Conservation (phyloP, 2,888 invertebrate species). For the Archips crataeganus region DNA sequence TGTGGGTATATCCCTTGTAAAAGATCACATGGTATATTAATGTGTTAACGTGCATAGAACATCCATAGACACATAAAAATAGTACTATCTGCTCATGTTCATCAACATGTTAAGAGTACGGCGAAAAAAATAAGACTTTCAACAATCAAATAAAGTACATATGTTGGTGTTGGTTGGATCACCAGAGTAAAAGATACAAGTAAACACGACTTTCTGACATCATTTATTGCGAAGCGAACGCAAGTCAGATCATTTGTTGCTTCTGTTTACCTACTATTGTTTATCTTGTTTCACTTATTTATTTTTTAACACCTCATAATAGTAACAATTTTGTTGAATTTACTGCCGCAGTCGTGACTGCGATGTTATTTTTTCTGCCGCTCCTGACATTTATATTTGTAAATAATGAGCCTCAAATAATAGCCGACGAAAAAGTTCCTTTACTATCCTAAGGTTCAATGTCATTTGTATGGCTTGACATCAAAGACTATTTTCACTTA, state of each 20-base stretch:
- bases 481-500: too few relatives aligned
- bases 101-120: too few relatives aligned
- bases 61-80: too few relatives aligned
- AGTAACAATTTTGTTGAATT: neutral
- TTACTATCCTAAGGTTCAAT: too few relatives aligned
- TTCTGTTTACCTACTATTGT: neutral
- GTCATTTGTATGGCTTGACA: too few relatives aligned
- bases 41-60: too few relatives aligned
- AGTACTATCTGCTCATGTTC: too few relatives aligned
- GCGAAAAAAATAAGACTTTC: neutral
- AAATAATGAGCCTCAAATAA: neutral
- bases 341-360: constrained; percentile 7
- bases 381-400: neutral
- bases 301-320: neutral
- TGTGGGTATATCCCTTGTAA: too few relatives aligned
- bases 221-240: neutral
- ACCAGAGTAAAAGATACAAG: neutral
- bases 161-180: neutral
- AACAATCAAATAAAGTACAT: neutral
- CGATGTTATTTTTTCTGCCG: neutral
- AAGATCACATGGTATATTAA: too few relatives aligned
- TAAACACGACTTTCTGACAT: neutral
- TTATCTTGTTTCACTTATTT: neutral
- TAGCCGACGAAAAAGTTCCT: too few relatives aligned
- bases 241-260: neutral